phyloP scores from a whole-genome alignment of 2,113 vertebrate genomes.

The Bagarius yarrelli region DNA sequence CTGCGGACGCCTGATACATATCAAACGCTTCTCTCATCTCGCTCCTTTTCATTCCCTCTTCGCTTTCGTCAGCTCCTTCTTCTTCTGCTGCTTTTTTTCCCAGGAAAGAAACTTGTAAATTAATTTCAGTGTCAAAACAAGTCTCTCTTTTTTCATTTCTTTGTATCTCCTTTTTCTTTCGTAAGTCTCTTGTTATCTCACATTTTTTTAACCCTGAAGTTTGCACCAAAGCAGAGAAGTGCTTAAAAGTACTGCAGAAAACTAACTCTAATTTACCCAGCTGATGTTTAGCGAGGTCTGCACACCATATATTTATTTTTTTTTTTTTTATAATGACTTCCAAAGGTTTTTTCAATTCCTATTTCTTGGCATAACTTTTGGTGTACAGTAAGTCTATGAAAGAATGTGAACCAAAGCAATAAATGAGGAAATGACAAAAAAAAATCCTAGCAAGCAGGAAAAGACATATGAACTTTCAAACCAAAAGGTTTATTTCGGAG shows the following conservation, averaged over 20 bases:
- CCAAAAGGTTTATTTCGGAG: constrained; percentile 26
- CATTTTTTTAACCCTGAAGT: constrained; percentile 74
- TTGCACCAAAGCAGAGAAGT: constrained; percentile 74
- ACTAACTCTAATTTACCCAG: constrained; percentile 73
- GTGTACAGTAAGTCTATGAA: constrained; percentile 10
- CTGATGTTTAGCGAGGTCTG: constrained; percentile 74
- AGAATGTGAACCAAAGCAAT: neutral
- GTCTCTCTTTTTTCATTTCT: constrained; percentile 36
- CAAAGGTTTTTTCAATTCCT: constrained; percentile 53
- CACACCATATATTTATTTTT: constrained; percentile 49
- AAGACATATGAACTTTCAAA: constrained; percentile 22
- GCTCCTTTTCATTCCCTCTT: constrained; percentile 46
- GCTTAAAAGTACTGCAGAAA: constrained; percentile 69
- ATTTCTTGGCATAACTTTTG: constrained; percentile 14
- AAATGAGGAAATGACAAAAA: neutral
- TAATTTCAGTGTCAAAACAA: constrained; percentile 84
- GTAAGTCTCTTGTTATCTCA: constrained; percentile 71
- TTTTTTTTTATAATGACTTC: constrained; percentile 73
- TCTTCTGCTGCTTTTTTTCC: constrained; percentile 55
- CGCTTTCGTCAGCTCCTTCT: constrained; percentile 31
- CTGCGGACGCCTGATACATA: constrained; percentile 82
- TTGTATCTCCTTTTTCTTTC: constrained; percentile 61
- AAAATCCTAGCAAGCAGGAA: constrained; percentile 5
- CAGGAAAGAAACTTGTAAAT: constrained; percentile 86
- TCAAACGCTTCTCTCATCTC: constrained; percentile 88